phyloP scores from a whole-genome alignment of 2,888 invertebrate species.

The Pandemis cinnamomeana region DNA sequence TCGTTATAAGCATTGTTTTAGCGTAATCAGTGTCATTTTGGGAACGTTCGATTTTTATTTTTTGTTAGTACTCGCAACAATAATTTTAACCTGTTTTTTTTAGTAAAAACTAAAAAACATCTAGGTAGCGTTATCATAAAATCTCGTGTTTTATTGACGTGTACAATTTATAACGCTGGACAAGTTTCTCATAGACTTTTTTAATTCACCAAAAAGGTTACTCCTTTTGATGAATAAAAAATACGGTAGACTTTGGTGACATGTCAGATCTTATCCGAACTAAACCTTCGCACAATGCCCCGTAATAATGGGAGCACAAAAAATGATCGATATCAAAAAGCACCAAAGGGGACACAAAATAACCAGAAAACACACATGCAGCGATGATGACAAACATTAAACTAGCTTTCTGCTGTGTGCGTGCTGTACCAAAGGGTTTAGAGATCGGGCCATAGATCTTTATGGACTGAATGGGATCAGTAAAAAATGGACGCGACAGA shows the following conservation, averaged over 20 bases:
- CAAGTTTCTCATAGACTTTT: conserved; percentile 63
- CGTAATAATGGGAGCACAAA: conserved; percentile 79
- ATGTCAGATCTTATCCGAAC: conserved; percentile 81
- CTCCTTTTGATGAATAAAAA: conserved; percentile 73
- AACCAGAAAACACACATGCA: conserved; percentile 69
- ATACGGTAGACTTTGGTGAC: conserved; percentile 75
- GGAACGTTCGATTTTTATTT: not conserved
- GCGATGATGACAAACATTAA: conserved; percentile 67
- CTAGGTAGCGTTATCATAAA: not conserved
- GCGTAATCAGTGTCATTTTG: not conserved
- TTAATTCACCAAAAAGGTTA: conserved; percentile 72
- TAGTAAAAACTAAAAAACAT: not conserved
- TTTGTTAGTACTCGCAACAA: not conserved
- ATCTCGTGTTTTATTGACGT: conserved; percentile 1
- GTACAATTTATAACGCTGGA: conserved; percentile 13
- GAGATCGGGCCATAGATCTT: conserved; percentile 65
- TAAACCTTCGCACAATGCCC: conserved; percentile 80
- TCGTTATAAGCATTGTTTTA: not conserved
- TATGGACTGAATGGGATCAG: conserved; percentile 67
- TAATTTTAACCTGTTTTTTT: not conserved
- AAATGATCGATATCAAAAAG: conserved; percentile 82
- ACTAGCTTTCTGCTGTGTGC: conserved; percentile 65
- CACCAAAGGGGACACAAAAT: conserved; percentile 77
- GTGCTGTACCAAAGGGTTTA: conserved; percentile 76
- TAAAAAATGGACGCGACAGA: conserved; percentile 72